Conservation (phyloP, 2,113 vertebrate species). For the Chloropsis hardwickii region DNA sequence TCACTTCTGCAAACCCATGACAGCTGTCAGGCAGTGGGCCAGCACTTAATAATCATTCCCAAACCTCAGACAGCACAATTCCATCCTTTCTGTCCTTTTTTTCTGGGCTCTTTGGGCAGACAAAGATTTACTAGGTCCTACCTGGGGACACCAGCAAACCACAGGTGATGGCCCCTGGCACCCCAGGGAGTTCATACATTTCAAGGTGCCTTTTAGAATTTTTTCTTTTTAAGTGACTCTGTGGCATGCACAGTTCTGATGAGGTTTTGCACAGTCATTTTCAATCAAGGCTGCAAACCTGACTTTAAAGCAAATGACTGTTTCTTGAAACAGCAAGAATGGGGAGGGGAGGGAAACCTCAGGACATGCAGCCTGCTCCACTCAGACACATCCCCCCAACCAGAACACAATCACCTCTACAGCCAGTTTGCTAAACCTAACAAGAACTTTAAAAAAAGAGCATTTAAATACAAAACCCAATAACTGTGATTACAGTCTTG, state of each 20-base stretch:
- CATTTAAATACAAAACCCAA: not conserved
- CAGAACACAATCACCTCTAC: not conserved
- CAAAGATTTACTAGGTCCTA: not conserved
- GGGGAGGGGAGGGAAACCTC: not conserved
- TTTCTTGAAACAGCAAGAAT: not conserved
- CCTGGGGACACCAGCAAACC: not conserved
- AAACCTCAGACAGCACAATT: not conserved
- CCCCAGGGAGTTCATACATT: not conserved
- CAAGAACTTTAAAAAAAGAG: not conserved
- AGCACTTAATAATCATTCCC: not conserved
- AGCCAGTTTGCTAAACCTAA: not conserved
- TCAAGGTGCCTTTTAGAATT: not conserved
- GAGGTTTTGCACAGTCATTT: slow-evolving; percentile 41
- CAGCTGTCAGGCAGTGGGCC: not conserved
- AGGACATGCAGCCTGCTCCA: not conserved
- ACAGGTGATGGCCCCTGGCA: not conserved
- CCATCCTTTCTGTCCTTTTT: not conserved
- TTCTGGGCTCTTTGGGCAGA: not conserved
- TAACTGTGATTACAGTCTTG: not conserved
- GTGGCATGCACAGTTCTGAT: not conserved
- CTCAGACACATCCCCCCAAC: not conserved
- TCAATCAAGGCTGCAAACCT: slow-evolving; percentile 4
- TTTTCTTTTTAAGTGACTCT: not conserved
- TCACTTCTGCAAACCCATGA: not conserved
- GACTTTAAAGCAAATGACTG: not conserved